Conservation (phyloP, 1,140 invertebrate genomes). For the Drosophila repletoides region DNA sequence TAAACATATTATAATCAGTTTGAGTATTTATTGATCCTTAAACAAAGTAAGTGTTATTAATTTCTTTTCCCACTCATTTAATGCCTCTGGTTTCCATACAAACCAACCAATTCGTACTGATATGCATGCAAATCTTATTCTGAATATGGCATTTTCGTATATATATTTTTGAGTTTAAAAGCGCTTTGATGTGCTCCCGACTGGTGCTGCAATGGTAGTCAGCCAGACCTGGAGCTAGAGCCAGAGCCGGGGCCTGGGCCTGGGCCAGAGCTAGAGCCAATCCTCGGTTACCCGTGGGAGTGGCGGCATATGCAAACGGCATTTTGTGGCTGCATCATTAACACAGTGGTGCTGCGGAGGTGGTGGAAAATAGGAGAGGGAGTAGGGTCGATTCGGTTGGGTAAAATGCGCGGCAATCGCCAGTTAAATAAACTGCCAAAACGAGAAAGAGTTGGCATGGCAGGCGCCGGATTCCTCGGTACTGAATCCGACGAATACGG, state of each 20-base stretch:
- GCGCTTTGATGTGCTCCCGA: slow-evolving; percentile 57
- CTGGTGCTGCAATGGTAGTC: slow-evolving; percentile 3
- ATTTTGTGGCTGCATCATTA: slow-evolving; percentile 78
- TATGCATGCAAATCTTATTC: slow-evolving; percentile 46
- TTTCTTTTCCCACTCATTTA: background rate
- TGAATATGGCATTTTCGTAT: slow-evolving; percentile 48
- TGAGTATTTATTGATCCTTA: background rate
- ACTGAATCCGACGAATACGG: background rate
- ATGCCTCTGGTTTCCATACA: background rate
- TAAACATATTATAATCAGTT: background rate
- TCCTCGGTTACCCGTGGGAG: slow-evolving; percentile 33
- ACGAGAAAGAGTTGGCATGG: slow-evolving; percentile 11
- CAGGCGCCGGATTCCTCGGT: no score
- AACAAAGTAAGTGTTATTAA: background rate
- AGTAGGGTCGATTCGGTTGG: no score
- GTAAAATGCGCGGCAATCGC: slow-evolving; percentile 16
- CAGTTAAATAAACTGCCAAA: slow-evolving; percentile 41
- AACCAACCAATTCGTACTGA: slow-evolving; percentile 41
- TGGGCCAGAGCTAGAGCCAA: background rate
- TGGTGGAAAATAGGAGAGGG: background rate
- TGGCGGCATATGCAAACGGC: slow-evolving; percentile 72
- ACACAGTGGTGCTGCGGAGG: slow-evolving; percentile 32
- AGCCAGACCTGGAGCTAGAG: background rate
- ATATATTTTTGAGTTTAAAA: slow-evolving; percentile 56
- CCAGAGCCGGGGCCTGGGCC: background rate